Percentiles rank a stretch among this genome's conserved stretches.
Evolutionary conservation across 1,140 invertebrate species (phyloP).

Genomic region (Ctenoplectra terminalis): DNA sequence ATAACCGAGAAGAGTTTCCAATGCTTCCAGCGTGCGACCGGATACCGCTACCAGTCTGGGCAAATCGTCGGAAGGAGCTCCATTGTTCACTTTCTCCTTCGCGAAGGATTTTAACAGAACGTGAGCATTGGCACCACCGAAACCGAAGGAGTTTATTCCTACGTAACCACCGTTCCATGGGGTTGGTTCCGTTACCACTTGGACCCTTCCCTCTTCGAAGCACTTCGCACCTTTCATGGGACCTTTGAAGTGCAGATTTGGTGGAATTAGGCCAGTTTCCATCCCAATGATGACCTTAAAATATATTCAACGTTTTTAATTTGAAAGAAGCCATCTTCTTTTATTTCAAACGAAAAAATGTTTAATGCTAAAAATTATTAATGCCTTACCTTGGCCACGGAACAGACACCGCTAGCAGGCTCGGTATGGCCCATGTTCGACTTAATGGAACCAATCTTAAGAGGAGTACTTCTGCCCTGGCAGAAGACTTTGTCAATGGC

Average conservation of each 20-base stretch:
- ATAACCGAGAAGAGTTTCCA: constrained; percentile 87
- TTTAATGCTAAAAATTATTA: too few relatives aligned
- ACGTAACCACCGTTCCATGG: constrained; percentile 85
- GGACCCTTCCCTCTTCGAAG: constrained; percentile 85
- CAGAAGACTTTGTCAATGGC: constrained; percentile 94
- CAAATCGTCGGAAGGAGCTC: constrained; percentile 82
- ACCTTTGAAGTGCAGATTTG: constrained; percentile 88
- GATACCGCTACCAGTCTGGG: constrained; percentile 86
- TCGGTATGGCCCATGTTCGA: constrained; percentile 97
- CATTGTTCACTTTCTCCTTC: constrained; percentile 83
- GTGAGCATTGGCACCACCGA: constrained; percentile 87
- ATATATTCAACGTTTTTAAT: too few relatives aligned
- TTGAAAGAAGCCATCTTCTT: too few relatives aligned
- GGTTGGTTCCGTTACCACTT: constrained; percentile 86
- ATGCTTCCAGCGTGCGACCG: constrained; percentile 88
- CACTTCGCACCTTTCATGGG: constrained; percentile 88
- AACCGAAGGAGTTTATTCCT: constrained; percentile 86
- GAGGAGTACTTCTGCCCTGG: constrained; percentile 85
- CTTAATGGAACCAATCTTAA: constrained; percentile 95
- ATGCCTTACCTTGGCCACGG: constrained; percentile 92
- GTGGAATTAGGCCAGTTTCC: constrained; percentile 87
- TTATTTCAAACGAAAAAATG: too few relatives aligned
- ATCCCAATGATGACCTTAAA: constrained; percentile 86
- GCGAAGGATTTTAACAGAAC: constrained; percentile 85
- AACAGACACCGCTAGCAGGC: constrained; percentile 93